Conservation (phyloP, 2,113 vertebrate genomes). For the Coturnix japonica region DNA sequence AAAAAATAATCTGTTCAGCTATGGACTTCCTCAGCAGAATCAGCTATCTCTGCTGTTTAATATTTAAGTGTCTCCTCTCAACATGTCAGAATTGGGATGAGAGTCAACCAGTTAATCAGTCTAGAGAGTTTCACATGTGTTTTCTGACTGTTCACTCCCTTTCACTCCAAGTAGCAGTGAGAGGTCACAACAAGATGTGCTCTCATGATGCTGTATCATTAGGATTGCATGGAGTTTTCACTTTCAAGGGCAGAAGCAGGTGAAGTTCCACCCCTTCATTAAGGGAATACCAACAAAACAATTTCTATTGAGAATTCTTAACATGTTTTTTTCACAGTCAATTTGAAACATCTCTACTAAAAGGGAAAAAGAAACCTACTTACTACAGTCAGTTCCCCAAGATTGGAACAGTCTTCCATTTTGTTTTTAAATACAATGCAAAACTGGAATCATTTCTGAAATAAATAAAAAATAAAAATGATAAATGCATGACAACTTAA, state of each 20-base stretch:
- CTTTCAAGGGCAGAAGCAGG: constrained; percentile 2
- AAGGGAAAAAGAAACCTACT: not conserved
- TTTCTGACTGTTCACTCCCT: constrained; percentile 15
- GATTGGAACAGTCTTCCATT: not conserved
- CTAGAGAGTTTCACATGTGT: not conserved
- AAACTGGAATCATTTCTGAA: not conserved
- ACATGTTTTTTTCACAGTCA: not conserved
- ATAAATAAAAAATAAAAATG: not conserved
- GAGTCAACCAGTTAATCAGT: not conserved
- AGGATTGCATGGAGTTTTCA: not conserved
- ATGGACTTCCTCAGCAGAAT: not conserved
- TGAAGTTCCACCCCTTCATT: not conserved
- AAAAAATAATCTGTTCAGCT: not conserved
- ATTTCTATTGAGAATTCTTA: not conserved
- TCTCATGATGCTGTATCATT: not conserved
- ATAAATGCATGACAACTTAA: not conserved
- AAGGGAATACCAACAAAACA: not conserved
- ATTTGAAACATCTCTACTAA: not conserved
- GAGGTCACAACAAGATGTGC: not conserved
- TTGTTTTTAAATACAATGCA: not conserved
- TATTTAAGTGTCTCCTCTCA: not conserved
- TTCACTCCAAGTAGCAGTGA: constrained; percentile 26
- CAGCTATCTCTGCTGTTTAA: not conserved
- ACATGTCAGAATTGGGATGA: not conserved
- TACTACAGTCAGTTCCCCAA: not conserved